Percentiles rank a stretch among this genome's conserved stretches.
Evolutionary conservation across 2,113 vertebrate genomes (phyloP).

Genomic region (Thamnophis sirtalis): DNA sequence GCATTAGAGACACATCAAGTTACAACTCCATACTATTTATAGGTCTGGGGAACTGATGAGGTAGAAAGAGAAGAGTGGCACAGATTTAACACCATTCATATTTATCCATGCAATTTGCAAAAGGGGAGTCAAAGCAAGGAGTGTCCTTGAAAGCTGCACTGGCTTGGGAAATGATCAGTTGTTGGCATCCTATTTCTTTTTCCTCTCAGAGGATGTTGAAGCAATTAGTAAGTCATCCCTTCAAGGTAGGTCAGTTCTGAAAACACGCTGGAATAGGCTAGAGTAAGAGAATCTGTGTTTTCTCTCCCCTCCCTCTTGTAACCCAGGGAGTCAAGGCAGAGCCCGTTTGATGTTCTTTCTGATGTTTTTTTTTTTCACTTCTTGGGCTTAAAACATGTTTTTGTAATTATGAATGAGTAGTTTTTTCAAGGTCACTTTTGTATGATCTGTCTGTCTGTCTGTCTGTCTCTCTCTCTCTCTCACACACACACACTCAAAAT

Average conservation of each 20-base stretch:
- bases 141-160: not conserved
- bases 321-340: not conserved
- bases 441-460: not conserved
- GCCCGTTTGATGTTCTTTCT: not conserved
- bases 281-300: not conserved
- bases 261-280: not conserved
- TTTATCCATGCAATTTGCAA: not conserved
- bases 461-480: not conserved
- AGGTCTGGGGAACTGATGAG: not conserved
- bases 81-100: not conserved
- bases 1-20: not conserved
- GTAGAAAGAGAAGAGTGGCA: not conserved
- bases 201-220: not conserved
- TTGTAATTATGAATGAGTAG: not conserved
- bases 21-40: not conserved
- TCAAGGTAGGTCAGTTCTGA: not conserved
- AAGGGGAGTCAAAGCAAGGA: not conserved
- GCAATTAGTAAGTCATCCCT: not conserved
- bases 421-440: not conserved
- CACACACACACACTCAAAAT: too few species aligned
- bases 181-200: not conserved
- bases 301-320: not conserved
- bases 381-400: not conserved
- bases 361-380: not conserved
- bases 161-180: not conserved